Evolutionary conservation across 1,140 invertebrate species (phyloP), one percentile per base, ranked within the genome.

Genomic region (Daktulosphaira vitifoliae): DNA sequence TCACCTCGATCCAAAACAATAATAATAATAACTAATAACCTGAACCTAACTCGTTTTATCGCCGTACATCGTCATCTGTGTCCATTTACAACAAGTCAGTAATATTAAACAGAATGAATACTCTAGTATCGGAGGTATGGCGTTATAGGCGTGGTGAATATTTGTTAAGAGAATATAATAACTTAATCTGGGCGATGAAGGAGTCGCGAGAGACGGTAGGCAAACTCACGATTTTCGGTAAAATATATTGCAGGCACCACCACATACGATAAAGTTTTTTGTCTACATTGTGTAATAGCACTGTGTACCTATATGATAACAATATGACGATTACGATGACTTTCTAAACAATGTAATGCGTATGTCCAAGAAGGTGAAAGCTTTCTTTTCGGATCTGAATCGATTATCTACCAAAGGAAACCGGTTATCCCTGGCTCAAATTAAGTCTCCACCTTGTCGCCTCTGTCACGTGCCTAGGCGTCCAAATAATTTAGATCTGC

Each of bases 341-440:
- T 56, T 56, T 56, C 53, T 56, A 56, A 56, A 56, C 53, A 56
- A 56, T 56, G 53, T 56, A 37, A 22, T 22, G 39, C 23, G 53
- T 42, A 29, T 37, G 53, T 33, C 29, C 29, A 11, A 33, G 29
- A 33, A 56, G 53, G 53, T 56, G 38, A 56, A 56, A 56, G 37
- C 53, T 56, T 56, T 56, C 53, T 56, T 56, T 56, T 53, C 15
- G 51, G 26, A 53, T 29, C 51, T 33, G 3, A 53, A 53, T 53
- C 51, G 51, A 37, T 5, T 38, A 37, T 37, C 25, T 33, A 33
- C 29, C 5, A 5, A 33, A 29, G 15, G 38, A 38, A 56, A 56
- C 53, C 53, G 53, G 53, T 56, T 56, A 42, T 37, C 53, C 53
- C 53, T 56, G 53, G 53, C 38, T 20, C 33, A 15, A 56, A 20